phyloP scores from a whole-genome alignment of 2,797 vertebrate genomes.

The Poeciliopsis paucimaculata region DNA sequence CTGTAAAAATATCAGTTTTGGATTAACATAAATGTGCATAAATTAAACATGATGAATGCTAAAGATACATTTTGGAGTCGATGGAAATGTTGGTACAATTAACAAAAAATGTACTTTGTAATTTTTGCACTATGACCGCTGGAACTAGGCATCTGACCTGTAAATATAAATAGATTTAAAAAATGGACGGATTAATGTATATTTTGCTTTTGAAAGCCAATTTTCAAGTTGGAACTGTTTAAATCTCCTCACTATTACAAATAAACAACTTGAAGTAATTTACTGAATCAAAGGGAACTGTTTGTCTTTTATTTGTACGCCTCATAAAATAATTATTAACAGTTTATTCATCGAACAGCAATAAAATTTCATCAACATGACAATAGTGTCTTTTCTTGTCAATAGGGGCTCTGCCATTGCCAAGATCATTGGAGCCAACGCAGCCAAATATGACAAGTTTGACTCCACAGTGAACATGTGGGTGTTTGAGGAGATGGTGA shows the following conservation, averaged over 20 bases:
- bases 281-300: not conserved
- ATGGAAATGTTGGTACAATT: too few relatives aligned
- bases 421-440: constrained; percentile 92
- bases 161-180: not conserved
- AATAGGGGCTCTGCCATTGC: constrained; percentile 96
- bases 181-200: not conserved
- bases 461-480: constrained; percentile 92
- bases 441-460: constrained; percentile 84
- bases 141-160: not conserved
- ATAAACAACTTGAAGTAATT: not conserved
- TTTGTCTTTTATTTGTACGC: not conserved
- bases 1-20: too few relatives aligned
- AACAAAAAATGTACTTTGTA: too few relatives aligned
- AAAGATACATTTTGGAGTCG: too few relatives aligned
- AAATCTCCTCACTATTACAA: not conserved
- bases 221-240: not conserved
- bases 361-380: constrained; percentile 1
- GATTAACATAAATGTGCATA: too few relatives aligned
- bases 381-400: constrained; percentile 14
- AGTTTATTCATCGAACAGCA: not conserved
- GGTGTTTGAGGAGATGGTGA: constrained; percentile 93
- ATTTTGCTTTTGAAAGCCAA: not conserved
- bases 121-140: too few relatives aligned
- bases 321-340: not conserved
- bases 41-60: too few relatives aligned